Conservation (phyloP, 2,888 invertebrate species). For the Drosophila sordidula region DNA sequence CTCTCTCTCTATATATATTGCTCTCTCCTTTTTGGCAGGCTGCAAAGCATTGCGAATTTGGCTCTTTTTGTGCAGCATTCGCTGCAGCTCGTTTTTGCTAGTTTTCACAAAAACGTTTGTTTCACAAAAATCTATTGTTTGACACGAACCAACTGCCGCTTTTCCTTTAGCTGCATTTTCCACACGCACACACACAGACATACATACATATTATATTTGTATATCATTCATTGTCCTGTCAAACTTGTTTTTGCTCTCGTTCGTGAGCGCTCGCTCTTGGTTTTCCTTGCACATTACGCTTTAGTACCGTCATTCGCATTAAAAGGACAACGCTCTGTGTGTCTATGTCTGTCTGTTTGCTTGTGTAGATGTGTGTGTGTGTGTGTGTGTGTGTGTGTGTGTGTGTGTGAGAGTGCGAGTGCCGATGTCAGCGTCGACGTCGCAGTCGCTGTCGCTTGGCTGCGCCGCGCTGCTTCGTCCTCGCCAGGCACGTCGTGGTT, state of each 20-base stretch:
- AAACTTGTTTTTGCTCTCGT: slow-evolving; percentile 74
- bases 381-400: slow-evolving; percentile 27
- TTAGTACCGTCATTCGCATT: slow-evolving; percentile 71
- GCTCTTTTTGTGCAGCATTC: slow-evolving; percentile 49
- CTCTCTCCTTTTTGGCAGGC: background rate
- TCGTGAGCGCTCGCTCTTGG: slow-evolving; percentile 47
- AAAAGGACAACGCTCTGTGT: slow-evolving; percentile 78
- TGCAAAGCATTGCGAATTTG: slow-evolving; percentile 48
- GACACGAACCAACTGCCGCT: slow-evolving; percentile 67
- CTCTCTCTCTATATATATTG: background rate
- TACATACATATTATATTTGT: slow-evolving; percentile 1
- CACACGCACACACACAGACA: slow-evolving; percentile 34
- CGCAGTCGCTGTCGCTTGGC: slow-evolving; percentile 19
- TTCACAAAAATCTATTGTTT: slow-evolving; percentile 51
- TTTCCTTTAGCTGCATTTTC: slow-evolving; percentile 67
- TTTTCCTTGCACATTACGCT: slow-evolving; percentile 69
- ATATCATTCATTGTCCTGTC: slow-evolving; percentile 60
- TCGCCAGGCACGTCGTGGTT: slow-evolving; percentile 65
- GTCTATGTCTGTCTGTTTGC: slow-evolving; percentile 26
- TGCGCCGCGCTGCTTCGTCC: slow-evolving; percentile 51
- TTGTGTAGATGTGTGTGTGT: slow-evolving; percentile 27
- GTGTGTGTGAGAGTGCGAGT: slow-evolving; percentile 17
- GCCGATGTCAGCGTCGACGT: slow-evolving; percentile 27
- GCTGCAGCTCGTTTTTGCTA: slow-evolving; percentile 66
- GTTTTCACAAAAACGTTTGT: slow-evolving; percentile 32